Percentiles rank a stretch among this genome's conserved stretches.
These are phyloP conservation scores for Lepidocolaptes lacrymiger DNA, from an alignment of 2,797 vertebrate species.

Conservation along the genomic window DNA sequence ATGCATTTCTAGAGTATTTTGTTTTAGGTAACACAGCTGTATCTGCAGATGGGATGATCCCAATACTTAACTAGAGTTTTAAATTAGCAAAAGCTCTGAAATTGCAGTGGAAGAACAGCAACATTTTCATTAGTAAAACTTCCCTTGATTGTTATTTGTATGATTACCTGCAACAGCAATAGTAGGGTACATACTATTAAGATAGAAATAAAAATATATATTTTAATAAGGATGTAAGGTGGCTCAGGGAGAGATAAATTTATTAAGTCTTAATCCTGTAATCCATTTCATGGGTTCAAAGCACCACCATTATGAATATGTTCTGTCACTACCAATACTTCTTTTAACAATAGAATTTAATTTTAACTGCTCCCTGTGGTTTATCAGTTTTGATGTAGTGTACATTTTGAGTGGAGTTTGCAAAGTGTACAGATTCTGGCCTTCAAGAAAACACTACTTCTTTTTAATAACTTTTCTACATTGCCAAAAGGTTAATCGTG, in stretches of 20 bases:
- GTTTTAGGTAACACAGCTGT: not conserved
- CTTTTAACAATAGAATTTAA: not conserved
- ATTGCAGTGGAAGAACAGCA: not conserved
- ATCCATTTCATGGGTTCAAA: not conserved
- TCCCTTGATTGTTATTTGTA: not conserved
- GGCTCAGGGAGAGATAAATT: not conserved
- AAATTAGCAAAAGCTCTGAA: not conserved
- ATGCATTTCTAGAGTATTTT: not conserved
- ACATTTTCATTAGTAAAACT: not conserved
- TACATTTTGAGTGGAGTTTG: not conserved
- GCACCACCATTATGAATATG: not conserved
- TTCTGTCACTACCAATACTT: not conserved
- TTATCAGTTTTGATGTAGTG: not conserved
- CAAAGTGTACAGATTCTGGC: not conserved
- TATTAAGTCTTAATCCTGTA: not conserved
- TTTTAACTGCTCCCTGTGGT: not conserved
- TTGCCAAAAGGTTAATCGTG: constrained; percentile 1
- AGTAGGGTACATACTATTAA: not conserved
- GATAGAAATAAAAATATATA: not conserved
- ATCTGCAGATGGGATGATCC: not conserved
- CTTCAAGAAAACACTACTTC: not conserved
- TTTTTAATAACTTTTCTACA: not conserved
- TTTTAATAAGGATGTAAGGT: not conserved
- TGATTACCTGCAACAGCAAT: not conserved
- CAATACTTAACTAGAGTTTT: not conserved